These are phyloP conservation scores for Crotalus viridis DNA, from an alignment of 2,113 vertebrate genomes.

Conservation along the genomic window DNA sequence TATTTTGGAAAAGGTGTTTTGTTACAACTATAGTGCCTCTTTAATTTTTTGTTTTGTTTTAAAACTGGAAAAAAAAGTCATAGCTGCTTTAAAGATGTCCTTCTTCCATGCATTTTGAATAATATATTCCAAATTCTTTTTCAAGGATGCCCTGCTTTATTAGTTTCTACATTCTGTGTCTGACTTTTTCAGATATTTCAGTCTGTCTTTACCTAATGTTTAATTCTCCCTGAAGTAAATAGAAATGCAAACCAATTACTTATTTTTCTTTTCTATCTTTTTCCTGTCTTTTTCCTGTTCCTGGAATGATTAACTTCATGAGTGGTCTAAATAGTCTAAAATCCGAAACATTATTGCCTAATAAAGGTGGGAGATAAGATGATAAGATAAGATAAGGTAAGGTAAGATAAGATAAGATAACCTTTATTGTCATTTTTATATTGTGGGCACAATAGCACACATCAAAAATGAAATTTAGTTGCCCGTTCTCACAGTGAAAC, in stretches of 20 bases:
- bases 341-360: not conserved
- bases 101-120: not conserved
- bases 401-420: too few relatives aligned
- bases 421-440: too few relatives aligned
- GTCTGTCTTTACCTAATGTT: not conserved
- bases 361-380: not conserved
- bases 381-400: too few relatives aligned
- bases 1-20: not conserved
- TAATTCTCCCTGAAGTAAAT: not conserved
- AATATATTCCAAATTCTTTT: not conserved
- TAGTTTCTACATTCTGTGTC: not conserved
- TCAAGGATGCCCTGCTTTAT: not conserved
- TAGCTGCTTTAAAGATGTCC: not conserved
- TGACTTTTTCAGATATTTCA: not conserved
- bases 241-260: not conserved
- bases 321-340: not conserved
- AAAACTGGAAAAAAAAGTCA: not conserved
- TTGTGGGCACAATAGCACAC: too few relatives aligned
- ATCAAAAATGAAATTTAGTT: too few relatives aligned
- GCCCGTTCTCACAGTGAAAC: too few relatives aligned
- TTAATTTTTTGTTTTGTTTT: not conserved
- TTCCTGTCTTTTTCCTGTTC: not conserved
- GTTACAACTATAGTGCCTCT: not conserved
- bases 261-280: not conserved
- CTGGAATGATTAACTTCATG: not conserved